A percentile compares a stretch with the other conserved stretches of the same genome.
These are phyloP conservation scores for Clepsis dumicolana DNA, from an alignment of 2,888 invertebrate species.

Conservation along the genomic window DNA sequence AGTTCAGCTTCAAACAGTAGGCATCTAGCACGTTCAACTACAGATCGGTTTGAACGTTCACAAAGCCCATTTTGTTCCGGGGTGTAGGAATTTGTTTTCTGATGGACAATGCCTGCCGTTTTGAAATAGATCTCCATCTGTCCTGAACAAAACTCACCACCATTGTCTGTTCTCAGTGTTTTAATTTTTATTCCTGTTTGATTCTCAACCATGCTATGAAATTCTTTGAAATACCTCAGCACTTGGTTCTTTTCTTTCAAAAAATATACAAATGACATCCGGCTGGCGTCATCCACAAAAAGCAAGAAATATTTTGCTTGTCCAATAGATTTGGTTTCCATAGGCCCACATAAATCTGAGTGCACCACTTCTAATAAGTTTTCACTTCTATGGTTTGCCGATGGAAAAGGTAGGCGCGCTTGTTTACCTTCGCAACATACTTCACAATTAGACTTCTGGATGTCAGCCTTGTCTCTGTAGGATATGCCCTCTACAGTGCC, in stretches of 20 bases:
- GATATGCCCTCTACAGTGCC: conserved; percentile 45
- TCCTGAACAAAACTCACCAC: no score
- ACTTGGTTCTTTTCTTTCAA: conserved; percentile 3
- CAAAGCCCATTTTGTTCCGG: conserved; percentile 49
- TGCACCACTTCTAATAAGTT: not conserved
- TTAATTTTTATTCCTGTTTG: conserved; percentile 36
- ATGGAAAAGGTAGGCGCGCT: conserved; percentile 25
- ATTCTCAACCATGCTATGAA: conserved; percentile 41
- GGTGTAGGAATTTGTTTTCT: conserved; percentile 46
- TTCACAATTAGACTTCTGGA: conserved; percentile 28
- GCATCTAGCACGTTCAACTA: no score
- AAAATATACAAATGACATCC: conserved; percentile 16
- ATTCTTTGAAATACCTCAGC: conserved; percentile 14
- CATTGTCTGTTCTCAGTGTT: conserved; percentile 43
- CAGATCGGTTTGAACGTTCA: no score
- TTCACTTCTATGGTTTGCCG: not conserved
- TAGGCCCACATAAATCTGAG: not conserved
- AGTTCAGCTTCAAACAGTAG: no score
- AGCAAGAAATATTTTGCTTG: not conserved
- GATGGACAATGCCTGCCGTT: conserved; percentile 47
- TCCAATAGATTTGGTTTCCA: conserved; percentile 9
- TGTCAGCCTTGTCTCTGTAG: conserved; percentile 19
- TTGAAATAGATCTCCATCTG: no score
- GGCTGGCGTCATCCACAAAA: conserved; percentile 5
- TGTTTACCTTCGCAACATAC: no score